These are phyloP conservation scores for Pomatostomus ruficeps DNA, from an alignment of 2,113 vertebrate species.

Conservation along the genomic window DNA sequence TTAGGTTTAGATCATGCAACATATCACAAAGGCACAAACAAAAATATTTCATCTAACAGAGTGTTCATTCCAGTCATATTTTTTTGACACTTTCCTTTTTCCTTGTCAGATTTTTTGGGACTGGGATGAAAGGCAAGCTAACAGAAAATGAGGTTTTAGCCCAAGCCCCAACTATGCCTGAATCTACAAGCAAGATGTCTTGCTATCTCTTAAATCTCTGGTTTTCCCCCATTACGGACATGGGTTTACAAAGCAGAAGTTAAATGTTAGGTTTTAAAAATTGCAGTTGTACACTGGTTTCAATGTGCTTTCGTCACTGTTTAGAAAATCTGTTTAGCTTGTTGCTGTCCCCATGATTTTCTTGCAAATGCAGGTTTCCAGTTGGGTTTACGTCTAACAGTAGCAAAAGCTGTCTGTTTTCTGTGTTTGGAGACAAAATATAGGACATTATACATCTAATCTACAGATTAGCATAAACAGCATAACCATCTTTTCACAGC, in stretches of 20 bases:
- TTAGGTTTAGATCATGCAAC: neutral
- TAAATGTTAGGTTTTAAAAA: neutral
- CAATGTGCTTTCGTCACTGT: neutral
- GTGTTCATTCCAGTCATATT: neutral
- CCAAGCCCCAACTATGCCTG: neutral
- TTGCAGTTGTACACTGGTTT: neutral
- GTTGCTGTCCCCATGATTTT: neutral
- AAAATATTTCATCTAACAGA: neutral
- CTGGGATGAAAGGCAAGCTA: neutral
- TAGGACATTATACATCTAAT: neutral
- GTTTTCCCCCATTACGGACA: neutral
- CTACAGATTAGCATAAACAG: conserved; percentile 4
- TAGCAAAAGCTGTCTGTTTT: neutral
- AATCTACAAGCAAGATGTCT: neutral
- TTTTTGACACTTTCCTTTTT: neutral
- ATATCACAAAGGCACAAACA: neutral
- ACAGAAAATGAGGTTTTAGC: neutral
- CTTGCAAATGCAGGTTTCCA: neutral
- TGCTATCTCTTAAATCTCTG: neutral
- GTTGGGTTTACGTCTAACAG: neutral
- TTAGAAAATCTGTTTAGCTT: neutral
- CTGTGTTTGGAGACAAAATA: conserved; percentile 4
- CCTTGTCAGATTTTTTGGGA: neutral
- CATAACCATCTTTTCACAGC: neutral
- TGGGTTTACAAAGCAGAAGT: neutral